These are phyloP conservation scores for Rhea americana DNA, from an alignment of 2,113 vertebrate species.

Conservation along the genomic window DNA sequence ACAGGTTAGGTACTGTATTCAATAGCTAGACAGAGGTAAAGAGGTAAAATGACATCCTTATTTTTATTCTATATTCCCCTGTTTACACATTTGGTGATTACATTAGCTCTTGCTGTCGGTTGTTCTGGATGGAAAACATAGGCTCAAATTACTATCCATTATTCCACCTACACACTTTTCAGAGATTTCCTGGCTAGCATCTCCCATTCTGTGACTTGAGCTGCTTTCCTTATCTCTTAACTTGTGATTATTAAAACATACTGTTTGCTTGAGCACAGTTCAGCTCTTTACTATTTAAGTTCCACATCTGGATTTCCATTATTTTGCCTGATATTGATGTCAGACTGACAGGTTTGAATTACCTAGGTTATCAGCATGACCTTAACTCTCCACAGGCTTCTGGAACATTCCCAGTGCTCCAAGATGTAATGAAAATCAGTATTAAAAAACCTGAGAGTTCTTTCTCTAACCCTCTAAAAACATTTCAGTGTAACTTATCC, in stretches of 20 bases:
- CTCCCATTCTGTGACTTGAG: background rate
- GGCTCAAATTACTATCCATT: background rate
- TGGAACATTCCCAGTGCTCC: background rate
- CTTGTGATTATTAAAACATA: background rate
- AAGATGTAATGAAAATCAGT: background rate
- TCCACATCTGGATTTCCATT: conserved; percentile 19
- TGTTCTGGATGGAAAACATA: background rate
- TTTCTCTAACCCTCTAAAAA: conserved; percentile 14
- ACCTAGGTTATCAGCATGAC: background rate
- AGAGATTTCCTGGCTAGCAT: background rate
- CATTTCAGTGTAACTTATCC: background rate
- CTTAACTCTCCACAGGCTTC: conserved; percentile 19
- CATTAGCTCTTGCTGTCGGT: background rate
- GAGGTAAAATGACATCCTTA: background rate
- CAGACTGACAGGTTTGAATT: conserved; percentile 31
- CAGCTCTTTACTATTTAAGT: background rate
- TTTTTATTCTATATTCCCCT: background rate
- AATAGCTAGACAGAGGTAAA: background rate
- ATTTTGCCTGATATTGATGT: background rate
- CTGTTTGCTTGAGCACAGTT: background rate
- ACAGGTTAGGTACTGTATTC: background rate
- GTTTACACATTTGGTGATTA: background rate
- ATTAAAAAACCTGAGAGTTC: conserved; percentile 2
- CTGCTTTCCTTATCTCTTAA: background rate
- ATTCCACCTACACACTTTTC: background rate